Evolutionary conservation across 2,888 invertebrate genomes (phyloP).

Genomic region (Athalia cordata): DNA sequence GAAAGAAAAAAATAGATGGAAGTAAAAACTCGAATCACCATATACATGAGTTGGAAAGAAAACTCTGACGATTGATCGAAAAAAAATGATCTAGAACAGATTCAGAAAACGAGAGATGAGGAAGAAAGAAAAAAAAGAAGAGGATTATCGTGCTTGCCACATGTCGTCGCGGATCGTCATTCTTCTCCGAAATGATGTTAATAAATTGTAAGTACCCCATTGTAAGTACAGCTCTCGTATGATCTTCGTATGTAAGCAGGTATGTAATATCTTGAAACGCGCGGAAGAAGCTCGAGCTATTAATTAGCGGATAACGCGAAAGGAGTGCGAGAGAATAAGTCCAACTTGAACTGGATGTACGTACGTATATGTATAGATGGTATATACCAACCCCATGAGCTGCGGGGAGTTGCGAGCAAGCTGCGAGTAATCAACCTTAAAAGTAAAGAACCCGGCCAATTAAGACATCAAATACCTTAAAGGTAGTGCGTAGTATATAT

Average conservation of each 20-base stretch:
- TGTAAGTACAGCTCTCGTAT: not conserved
- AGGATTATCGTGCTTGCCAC: slow-evolving; percentile 33
- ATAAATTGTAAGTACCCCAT: slow-evolving; percentile 40
- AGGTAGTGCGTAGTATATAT: not conserved
- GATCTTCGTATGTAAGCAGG: not conserved
- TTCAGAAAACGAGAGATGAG: not conserved
- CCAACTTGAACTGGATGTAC: not conserved
- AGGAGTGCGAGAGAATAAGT: not conserved
- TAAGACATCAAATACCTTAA: slow-evolving; percentile 69
- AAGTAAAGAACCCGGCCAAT: slow-evolving; percentile 62
- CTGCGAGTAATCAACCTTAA: slow-evolving; percentile 41
- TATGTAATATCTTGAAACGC: not conserved
- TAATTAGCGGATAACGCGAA: slow-evolving; percentile 44
- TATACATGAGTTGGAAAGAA: not conserved
- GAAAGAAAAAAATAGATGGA: not conserved
- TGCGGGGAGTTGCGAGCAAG: not conserved
- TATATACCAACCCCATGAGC: not conserved
- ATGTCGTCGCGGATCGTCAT: slow-evolving; percentile 35
- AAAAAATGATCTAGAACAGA: too few species aligned
- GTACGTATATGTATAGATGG: too few species aligned
- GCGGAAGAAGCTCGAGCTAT: slow-evolving; percentile 28
- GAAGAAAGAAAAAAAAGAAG: not conserved
- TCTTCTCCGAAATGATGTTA: slow-evolving; percentile 36
- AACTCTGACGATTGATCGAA: slow-evolving; percentile 1
- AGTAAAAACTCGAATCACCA: too few species aligned